Evolutionary conservation across 2,888 invertebrate genomes (phyloP).

Genomic region (Archaeoteleia sp.): DNA sequence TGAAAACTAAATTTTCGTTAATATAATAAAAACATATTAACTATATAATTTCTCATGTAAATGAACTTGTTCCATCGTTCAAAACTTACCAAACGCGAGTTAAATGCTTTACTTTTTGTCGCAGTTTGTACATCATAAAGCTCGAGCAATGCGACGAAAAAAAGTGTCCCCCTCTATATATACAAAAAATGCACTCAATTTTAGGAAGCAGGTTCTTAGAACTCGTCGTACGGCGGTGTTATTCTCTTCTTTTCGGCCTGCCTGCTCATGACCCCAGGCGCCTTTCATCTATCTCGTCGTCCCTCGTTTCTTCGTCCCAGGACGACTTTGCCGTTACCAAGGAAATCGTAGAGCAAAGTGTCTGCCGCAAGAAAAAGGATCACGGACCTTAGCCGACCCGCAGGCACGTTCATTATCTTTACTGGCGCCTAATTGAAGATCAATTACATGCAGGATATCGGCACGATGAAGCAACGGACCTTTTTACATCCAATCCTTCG

Average conservation of each 20-base stretch:
- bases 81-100: no score
- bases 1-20: no score
- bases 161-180: no score
- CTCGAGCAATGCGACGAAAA: conserved; percentile 24
- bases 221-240: no score
- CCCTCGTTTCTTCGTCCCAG: conserved; percentile 5
- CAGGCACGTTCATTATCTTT: conserved; percentile 57
- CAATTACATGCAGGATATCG: conserved; percentile 55
- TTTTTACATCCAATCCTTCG: no score
- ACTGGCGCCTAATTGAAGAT: conserved; percentile 58
- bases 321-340: conserved; percentile 26
- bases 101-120: no score
- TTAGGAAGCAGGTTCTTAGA: conserved; percentile 3
- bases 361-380: conserved; percentile 49
- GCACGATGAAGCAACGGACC: conserved; percentile 14
- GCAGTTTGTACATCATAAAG: no score
- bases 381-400: conserved; percentile 32
- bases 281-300: background rate
- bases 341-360: conserved; percentile 35
- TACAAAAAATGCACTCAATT: conserved; percentile 12
- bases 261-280: conserved; percentile 17
- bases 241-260: conserved; percentile 25
- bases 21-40: no score
- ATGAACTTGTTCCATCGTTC: no score
- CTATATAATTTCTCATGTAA: no score